A percentile compares a stretch with the other conserved stretches of the same genome.
Evolutionary conservation across 2,888 invertebrate species (phyloP).

Genomic region (Aphelenchoides bicaudatus): DNA sequence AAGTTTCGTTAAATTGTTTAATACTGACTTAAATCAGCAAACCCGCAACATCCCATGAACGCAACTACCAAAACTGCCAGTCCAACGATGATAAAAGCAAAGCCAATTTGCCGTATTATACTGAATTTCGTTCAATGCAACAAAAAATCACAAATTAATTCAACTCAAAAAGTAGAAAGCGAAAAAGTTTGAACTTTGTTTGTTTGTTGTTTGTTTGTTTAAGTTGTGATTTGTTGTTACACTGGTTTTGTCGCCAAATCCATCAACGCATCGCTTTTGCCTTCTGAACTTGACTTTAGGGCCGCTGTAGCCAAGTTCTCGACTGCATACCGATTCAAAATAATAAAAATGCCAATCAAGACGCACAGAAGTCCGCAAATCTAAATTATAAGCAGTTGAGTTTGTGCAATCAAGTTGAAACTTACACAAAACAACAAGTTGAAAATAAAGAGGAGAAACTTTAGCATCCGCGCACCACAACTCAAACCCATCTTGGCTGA

Average conservation of each 20-base stretch:
- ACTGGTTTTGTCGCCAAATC: constrained; percentile 26
- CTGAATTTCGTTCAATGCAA: too few species aligned
- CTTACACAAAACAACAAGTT: constrained; percentile 59
- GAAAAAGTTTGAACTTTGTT: too few species aligned
- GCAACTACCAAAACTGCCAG: constrained; percentile 56
- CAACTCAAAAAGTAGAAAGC: too few species aligned
- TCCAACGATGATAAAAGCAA: constrained; percentile 55
- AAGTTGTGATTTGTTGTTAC: too few species aligned
- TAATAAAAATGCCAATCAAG: constrained; percentile 55
- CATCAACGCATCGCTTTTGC: constrained; percentile 21
- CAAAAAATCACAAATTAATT: too few species aligned
- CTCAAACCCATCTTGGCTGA: constrained; percentile 51
- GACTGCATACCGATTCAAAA: constrained; percentile 57
- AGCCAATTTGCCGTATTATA: constrained; percentile 56
- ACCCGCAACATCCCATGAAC: constrained; percentile 59
- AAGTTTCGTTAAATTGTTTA: too few species aligned
- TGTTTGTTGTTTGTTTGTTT: constrained; percentile 32
- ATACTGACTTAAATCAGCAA: too few species aligned
- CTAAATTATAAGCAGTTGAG: constrained; percentile 39
- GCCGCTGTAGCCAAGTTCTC: constrained; percentile 55
- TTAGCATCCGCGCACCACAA: constrained; percentile 59
- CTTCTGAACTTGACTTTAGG: constrained; percentile 44
- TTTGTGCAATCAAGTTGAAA: too few species aligned
- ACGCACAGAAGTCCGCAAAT: constrained; percentile 58
- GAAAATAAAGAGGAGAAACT: constrained; percentile 59